A percentile compares a stretch with the other conserved stretches of the same genome.
Conservation (phyloP, 2,797 vertebrate species). For the Cryptoprocta ferox region DNA sequence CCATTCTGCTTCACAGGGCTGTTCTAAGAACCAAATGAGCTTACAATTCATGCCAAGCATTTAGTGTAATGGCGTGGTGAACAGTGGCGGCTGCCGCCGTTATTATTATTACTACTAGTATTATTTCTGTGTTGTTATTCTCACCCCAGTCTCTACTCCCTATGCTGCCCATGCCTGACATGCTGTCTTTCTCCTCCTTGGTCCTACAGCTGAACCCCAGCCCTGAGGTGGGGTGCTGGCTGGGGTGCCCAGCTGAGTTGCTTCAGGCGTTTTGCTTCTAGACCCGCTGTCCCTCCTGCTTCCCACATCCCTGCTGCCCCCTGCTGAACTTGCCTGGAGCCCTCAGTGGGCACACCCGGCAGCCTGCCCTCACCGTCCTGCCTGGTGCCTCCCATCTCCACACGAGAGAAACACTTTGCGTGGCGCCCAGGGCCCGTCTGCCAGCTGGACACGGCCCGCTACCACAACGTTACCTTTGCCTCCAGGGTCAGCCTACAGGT, state of each 20-base stretch:
- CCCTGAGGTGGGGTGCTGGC: background rate
- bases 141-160: background rate
- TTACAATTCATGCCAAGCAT: background rate
- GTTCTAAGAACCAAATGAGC: background rate
- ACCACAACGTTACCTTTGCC: background rate
- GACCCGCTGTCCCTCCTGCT: background rate
- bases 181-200: background rate
- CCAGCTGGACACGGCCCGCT: background rate
- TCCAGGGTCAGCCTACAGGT: background rate
- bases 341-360: background rate
- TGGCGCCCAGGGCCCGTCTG: background rate
- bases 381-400: background rate
- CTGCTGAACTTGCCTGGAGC: background rate
- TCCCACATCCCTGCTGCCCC: background rate
- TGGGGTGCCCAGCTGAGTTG: too few relatives aligned
- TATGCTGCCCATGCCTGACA: too few relatives aligned
- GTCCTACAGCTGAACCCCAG: background rate
- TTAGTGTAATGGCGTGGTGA: background rate
- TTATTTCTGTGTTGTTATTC: background rate
- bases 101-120: fast-evolving
- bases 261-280: background rate
- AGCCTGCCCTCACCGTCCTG: background rate
- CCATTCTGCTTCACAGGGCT: background rate
- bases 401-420: fast-evolving
- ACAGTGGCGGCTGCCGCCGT: background rate